phyloP scores from a whole-genome alignment of 2,797 vertebrate genomes.

The Dicrostonyx torquatus region DNA sequence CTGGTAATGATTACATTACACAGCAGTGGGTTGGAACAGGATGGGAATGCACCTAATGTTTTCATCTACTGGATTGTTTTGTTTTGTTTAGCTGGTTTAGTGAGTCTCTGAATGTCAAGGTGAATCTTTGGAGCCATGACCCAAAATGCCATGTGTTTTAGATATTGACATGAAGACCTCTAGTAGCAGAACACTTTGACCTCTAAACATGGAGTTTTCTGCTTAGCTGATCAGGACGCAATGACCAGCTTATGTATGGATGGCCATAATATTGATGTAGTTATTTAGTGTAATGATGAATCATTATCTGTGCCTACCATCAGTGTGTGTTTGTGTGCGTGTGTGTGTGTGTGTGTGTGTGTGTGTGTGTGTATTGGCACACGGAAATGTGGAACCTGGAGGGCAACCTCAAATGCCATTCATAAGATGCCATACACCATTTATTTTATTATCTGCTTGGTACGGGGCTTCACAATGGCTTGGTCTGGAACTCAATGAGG shows the following conservation, averaged over 20 bases:
- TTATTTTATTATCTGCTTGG: neutral
- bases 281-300: neutral
- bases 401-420: neutral
- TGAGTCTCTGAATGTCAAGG: neutral
- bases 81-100: neutral
- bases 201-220: neutral
- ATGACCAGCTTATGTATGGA: neutral
- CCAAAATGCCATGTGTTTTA: neutral
- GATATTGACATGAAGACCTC: neutral
- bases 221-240: neutral
- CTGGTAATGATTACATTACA: neutral
- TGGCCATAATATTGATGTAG: too few relatives aligned
- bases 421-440: neutral
- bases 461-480: neutral
- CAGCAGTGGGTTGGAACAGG: too few relatives aligned
- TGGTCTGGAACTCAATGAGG: neutral
- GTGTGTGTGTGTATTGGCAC: accelerated
- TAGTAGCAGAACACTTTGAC: neutral
- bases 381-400: neutral
- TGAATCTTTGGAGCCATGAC: neutral
- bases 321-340: neutral
- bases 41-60: accelerated
- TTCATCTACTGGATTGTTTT: neutral
- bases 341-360: neutral
- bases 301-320: neutral